Base-by-base conservation (phyloP, 2,888 invertebrate genomes). In the Monochamus alternatus region DNA sequence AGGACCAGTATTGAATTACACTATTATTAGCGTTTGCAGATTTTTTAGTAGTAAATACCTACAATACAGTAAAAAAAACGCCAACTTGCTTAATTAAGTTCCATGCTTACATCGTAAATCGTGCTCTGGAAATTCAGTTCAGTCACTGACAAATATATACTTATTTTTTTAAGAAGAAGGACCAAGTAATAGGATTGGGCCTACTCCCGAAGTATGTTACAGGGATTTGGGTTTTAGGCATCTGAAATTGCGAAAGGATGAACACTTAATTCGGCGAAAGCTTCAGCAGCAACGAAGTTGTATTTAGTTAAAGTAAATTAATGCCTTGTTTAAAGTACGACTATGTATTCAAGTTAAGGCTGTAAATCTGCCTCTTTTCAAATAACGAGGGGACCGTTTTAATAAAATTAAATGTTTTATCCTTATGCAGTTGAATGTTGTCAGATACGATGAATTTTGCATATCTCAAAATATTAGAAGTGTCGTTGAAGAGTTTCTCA, bases 241-340 rank as follows among this genome's bases (percentile, higher is more conserved):
- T 47, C 47, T 47, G 47, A 10, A 47, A 12, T 9, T 0, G 12
- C 3, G 3, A 55, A 55, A 4, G 22, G n/a, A 55, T n/a, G 55
- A 14, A 55, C 55, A 22, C 7, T 55, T 55, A 55, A 55, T 55
- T 55, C 55, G 14, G 14, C n/a, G 55, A n/a, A 55, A 55, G 55
- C 55, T 55, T 55, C 1, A 55, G 14, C n/a, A 22, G 22, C 14
- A 55, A n/a, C 14, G 14, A 14, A 22, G 14, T n/a, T 55, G 55
- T 55, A n/a, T 55, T 55, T 55, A 0, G 14, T 38, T 12, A 55
- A 55, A 55, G 55, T 55, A 14, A 55, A 55, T 55, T 55, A 55
- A 55, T 22, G 55, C 14, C n/a, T 14, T 55, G 55, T 55, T 55
- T 55, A 55, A 55, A 5, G 55, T 38, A 38, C 38, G 38, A 7